Percentiles rank a stretch among this genome's conserved stretches.
phyloP scores from a whole-genome alignment of 1,140 invertebrate genomes.

The Bombus waltoni region DNA sequence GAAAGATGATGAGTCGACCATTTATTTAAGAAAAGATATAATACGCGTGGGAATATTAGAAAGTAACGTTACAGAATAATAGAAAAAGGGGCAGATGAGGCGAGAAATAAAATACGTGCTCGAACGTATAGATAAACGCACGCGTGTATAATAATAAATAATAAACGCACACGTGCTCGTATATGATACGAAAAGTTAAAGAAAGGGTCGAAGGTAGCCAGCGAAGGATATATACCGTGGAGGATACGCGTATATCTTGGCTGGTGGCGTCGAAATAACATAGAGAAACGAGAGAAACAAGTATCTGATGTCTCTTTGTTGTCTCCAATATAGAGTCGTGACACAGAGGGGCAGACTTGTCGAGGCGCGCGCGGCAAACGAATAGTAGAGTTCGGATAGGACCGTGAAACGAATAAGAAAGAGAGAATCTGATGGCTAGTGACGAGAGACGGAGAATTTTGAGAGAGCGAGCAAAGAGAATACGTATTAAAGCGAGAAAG shows the following conservation, averaged over 20 bases:
- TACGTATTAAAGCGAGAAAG: conserved; percentile 31
- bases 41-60: background rate
- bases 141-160: background rate
- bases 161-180: background rate
- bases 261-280: background rate
- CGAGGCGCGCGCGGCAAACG: conserved; percentile 13
- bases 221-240: background rate
- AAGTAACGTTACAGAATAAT: background rate
- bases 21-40: background rate
- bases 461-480: conserved; percentile 54
- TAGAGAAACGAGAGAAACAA: conserved; percentile 22
- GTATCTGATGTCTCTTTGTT: conserved; percentile 66
- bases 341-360: background rate
- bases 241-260: background rate
- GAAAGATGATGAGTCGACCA: background rate
- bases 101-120: background rate
- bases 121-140: background rate
- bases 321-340: conserved; percentile 67
- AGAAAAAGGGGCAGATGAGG: background rate
- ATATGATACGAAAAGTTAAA: conserved; percentile 53
- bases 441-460: background rate
- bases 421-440: background rate
- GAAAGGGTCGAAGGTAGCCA: conserved; percentile 4
- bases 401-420: conserved; percentile 50
- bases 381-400: conserved; percentile 34